Conservation (phyloP, 2,888 invertebrate genomes). For the Tenodera sinensis region DNA sequence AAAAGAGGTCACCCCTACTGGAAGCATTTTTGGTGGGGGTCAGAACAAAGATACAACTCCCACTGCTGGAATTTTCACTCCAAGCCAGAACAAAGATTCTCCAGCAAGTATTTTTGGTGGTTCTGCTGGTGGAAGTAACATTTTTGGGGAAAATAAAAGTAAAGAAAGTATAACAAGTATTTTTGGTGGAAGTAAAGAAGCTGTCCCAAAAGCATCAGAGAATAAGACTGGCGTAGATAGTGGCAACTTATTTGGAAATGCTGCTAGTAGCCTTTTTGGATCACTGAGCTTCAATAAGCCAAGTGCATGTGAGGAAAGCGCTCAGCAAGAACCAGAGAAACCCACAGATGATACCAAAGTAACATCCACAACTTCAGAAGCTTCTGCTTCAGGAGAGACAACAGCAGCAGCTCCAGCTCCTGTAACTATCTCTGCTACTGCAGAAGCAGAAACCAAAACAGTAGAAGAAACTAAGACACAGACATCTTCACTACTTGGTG, state of each 20-base stretch:
- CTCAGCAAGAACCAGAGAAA: not conserved
- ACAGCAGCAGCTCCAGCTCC: not conserved
- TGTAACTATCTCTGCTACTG: not conserved
- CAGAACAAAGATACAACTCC: not conserved
- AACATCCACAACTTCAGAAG: not conserved
- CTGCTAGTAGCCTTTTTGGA: not conserved
- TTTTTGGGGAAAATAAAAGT: not conserved
- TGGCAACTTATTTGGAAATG: not conserved
- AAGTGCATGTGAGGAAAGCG: not conserved
- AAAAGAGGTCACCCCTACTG: not conserved
- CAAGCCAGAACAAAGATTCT: not conserved
- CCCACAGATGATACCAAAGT: not conserved
- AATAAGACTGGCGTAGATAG: not conserved
- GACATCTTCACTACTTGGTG: not conserved
- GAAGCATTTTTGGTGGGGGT: not conserved
- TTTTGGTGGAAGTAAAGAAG: not conserved
- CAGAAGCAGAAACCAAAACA: slow-evolving; percentile 30
- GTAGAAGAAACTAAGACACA: not conserved
- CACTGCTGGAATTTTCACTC: not conserved
- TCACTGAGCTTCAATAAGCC: not conserved
- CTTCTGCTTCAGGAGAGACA: not conserved
- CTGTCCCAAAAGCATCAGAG: not conserved
- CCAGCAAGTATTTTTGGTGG: not conserved
- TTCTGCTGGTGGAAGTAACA: not conserved
- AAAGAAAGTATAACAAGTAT: not conserved